Base-by-base conservation (phyloP, 2,113 vertebrate species). In the Brachyistius frenatus region DNA sequence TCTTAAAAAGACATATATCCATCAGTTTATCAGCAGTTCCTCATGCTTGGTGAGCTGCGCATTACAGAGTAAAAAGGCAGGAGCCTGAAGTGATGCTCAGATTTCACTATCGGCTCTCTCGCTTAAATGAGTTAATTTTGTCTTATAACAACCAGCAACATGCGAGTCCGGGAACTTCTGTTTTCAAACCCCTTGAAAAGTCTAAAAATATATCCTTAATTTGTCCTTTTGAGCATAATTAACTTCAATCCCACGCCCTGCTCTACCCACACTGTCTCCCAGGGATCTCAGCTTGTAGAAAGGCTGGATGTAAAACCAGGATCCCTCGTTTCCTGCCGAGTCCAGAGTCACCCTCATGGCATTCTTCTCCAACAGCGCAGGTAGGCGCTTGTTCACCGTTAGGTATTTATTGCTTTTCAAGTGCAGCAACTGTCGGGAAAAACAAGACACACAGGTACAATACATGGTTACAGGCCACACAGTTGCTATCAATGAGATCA, bases 391-490 rank as follows among this genome's bases (percentile, higher is more conserved):
- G 91, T 99, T 99, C 91, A 99, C 98, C 0, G 98, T 99, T 80
- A 99, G 94, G 89, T 99, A 99, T 88, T 99, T 99, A 91, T 99
- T 99, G 91, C 98, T 99, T 93, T 99, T 99, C 92, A 99, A 93
- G 84, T 99, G 98, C 90, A 99, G 94, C 89, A 99, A 92, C 98
- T 99, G 93, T 83, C 89, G 90, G 23, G 76, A 5, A 68, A n/a
- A 74, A 47, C 0, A 72, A 41, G 15, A 65, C 36, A 57, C 2
- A 35, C 9, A 10, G 23, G 23, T 23, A 23, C 23, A 0, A 61
- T 47, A 56, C 7, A 56, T 0, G 2, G 7, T 58, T 37, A 36
- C 7, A 65, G 32, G 13, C 16, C 10, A 41, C 2, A 14, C 57
- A 15, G 47, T 8, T 9, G 33, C 0, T 11, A 1, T 35, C 2